A percentile compares a stretch with the other conserved stretches of the same genome.
These are phyloP conservation scores for Thereva unica DNA, from an alignment of 2,888 invertebrate genomes.

Conservation along the genomic window DNA sequence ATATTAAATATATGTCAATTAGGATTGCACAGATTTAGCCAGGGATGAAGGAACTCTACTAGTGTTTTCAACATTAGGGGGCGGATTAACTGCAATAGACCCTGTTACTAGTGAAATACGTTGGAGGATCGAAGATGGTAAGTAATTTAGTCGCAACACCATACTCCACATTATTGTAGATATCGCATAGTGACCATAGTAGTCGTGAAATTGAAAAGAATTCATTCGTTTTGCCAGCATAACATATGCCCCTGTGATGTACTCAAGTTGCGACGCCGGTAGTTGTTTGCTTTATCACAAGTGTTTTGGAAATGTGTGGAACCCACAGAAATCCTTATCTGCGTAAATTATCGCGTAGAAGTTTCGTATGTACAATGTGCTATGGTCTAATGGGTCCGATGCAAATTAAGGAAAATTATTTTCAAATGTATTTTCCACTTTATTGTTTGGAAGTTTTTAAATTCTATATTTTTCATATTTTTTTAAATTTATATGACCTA, in stretches of 20 bases:
- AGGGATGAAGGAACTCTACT: slow-evolving; percentile 75
- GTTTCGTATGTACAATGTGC: not conserved
- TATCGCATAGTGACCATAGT: too few relatives aligned
- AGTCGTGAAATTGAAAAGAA: too few relatives aligned
- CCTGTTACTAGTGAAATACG: slow-evolving; percentile 80
- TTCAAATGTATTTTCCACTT: too few relatives aligned
- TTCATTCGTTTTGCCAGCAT: too few relatives aligned
- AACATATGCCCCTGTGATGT: too few relatives aligned
- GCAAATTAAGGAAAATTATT: too few relatives aligned
- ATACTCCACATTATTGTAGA: too few relatives aligned
- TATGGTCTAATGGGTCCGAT: too few relatives aligned
- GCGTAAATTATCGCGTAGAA: not conserved
- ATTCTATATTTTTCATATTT: too few relatives aligned
- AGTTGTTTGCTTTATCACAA: slow-evolving; percentile 26
- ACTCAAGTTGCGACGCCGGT: not conserved
- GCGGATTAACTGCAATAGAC: slow-evolving; percentile 88
- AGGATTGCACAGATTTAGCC: slow-evolving; percentile 68
- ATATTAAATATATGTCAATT: slow-evolving; percentile 35
- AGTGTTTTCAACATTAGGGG: slow-evolving; percentile 91
- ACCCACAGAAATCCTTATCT: slow-evolving; percentile 13
- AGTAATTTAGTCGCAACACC: slow-evolving; percentile 45
- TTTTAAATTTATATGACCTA: too few relatives aligned
- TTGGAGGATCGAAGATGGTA: slow-evolving; percentile 92
- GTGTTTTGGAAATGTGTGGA: slow-evolving; percentile 17
- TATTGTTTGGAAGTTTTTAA: too few relatives aligned